phyloP scores from a whole-genome alignment of 2,113 vertebrate genomes.

The Pterocles burchelli region DNA sequence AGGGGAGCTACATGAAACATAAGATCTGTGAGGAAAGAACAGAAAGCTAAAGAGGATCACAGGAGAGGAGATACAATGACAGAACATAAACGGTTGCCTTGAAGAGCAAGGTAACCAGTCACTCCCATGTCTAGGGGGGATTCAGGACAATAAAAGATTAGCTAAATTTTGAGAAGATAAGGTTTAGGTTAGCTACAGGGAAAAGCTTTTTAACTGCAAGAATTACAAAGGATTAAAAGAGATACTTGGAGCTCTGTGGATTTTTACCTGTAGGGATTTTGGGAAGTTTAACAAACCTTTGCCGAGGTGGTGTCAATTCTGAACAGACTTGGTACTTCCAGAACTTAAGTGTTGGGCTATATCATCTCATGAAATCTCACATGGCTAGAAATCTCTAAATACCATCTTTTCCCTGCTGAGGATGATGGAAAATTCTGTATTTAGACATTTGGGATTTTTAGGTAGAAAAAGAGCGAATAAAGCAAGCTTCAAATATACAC shows the following conservation, averaged over 20 bases:
- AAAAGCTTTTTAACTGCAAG: slow-evolving; percentile 14
- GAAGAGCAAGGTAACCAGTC: not conserved
- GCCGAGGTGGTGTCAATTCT: not conserved
- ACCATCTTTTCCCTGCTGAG: not conserved
- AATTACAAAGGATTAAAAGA: slow-evolving; percentile 40
- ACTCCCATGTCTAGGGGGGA: not conserved
- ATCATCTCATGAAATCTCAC: not conserved
- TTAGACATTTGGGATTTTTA: not conserved
- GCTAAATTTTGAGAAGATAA: not conserved
- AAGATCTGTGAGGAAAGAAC: not conserved
- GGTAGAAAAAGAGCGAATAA: slow-evolving; percentile 33
- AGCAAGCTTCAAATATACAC: not conserved
- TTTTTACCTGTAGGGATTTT: not conserved
- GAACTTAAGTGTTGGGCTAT: not conserved
- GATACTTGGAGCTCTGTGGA: not conserved
- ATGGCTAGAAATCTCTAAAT: not conserved
- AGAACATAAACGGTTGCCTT: not conserved
- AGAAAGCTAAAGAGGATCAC: not conserved
- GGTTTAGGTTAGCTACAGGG: not conserved
- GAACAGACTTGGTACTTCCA: not conserved
- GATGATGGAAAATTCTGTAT: not conserved
- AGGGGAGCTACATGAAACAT: not conserved
- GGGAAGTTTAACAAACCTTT: not conserved
- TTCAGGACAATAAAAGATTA: not conserved
- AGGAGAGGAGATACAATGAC: not conserved